Percentiles rank a stretch among this genome's conserved stretches.
These are phyloP conservation scores for Philonicus albiceps DNA, from an alignment of 2,888 invertebrate genomes.

Conservation along the genomic window DNA sequence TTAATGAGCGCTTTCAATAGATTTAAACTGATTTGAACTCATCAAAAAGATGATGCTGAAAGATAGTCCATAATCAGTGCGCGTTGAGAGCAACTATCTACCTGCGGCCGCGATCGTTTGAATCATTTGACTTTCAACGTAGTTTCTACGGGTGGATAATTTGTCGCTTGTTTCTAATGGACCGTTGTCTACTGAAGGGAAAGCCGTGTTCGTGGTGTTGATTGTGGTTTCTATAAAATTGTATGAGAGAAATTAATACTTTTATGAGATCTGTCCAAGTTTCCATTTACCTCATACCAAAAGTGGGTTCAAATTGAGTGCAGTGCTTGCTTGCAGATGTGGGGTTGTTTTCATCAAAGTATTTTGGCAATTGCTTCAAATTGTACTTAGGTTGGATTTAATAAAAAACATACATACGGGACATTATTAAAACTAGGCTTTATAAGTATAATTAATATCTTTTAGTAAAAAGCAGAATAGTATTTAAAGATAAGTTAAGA, in stretches of 20 bases:
- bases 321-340: not conserved
- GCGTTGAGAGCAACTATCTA: not conserved
- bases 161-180: not conserved
- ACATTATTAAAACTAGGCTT: too few species aligned
- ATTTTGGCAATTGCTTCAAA: not conserved
- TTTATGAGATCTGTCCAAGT: not conserved
- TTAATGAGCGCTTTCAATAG: constrained; percentile 11
- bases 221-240: not conserved
- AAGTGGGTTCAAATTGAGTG: not conserved
- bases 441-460: too few species aligned
- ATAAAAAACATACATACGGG: too few species aligned
- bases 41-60: not conserved
- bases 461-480: not conserved
- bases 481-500: not conserved
- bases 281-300: not conserved
- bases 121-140: not conserved
- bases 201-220: not conserved
- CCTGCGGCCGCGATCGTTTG: not conserved
- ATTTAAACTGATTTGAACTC: constrained; percentile 2
- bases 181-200: not conserved
- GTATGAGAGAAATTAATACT: not conserved
- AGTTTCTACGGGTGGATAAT: not conserved
- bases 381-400: too few species aligned
- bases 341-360: not conserved
- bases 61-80: not conserved